phyloP scores from a whole-genome alignment of 2,888 invertebrate genomes.

The Sisyra nigra region DNA sequence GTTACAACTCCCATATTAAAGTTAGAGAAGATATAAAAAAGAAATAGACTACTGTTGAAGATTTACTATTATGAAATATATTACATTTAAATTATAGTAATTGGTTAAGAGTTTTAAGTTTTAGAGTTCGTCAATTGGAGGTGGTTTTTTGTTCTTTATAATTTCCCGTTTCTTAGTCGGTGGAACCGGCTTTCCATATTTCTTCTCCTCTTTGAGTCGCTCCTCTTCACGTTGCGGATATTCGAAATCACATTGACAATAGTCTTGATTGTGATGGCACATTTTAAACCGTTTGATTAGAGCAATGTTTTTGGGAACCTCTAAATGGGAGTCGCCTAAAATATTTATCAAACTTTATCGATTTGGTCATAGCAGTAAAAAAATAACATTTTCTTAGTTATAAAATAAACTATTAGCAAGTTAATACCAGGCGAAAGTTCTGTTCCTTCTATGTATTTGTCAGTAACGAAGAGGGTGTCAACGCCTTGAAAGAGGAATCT shows the following conservation, averaged over 20 bases:
- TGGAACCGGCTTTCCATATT: too few relatives aligned
- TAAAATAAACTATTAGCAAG: background rate
- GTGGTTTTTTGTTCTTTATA: too few relatives aligned
- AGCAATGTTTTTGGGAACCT: background rate
- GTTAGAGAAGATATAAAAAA: too few relatives aligned
- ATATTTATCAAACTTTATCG: background rate
- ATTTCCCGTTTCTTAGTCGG: too few relatives aligned
- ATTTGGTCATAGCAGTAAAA: background rate
- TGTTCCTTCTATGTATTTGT: background rate
- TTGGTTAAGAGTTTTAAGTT: too few relatives aligned
- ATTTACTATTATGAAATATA: too few relatives aligned
- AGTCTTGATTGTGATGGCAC: background rate
- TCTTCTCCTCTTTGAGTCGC: background rate
- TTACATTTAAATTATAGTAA: too few relatives aligned
- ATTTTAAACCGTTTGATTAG: background rate
- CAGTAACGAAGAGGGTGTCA: background rate
- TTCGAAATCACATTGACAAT: slow-evolving; percentile 1
- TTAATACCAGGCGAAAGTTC: too few relatives aligned
- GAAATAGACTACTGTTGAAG: too few relatives aligned
- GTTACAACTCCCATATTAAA: too few relatives aligned
- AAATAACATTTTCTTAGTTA: background rate
- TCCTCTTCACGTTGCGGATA: background rate
- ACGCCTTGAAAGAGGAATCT: background rate
- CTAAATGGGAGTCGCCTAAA: background rate
- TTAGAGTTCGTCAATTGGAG: too few relatives aligned